Percentiles rank a stretch among this genome's conserved stretches.
Evolutionary conservation across 2,797 vertebrate genomes (phyloP).

Genomic region (Discoglossus pictus): DNA sequence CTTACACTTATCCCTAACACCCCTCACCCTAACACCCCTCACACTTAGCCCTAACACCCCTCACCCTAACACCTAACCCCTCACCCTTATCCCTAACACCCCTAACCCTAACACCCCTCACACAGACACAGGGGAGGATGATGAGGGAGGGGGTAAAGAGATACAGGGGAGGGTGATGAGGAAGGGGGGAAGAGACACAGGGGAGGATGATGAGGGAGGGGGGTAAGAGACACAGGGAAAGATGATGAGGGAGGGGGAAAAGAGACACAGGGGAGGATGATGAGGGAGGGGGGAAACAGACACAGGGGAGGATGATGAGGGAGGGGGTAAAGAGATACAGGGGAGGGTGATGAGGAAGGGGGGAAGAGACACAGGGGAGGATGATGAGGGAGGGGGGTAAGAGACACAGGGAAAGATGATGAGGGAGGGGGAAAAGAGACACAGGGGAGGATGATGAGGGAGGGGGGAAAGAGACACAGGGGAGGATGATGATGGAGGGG

Average conservation of each 20-base stretch:
- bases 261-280: not conserved
- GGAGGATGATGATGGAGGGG: not conserved
- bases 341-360: not conserved
- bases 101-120: no score
- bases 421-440: not conserved
- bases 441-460: not conserved
- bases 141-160: not conserved
- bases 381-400: not conserved
- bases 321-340: not conserved
- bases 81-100: no score
- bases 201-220: not conserved
- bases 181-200: not conserved
- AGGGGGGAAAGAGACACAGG: not conserved
- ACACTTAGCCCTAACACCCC: no score
- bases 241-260: not conserved
- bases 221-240: conserved; percentile 6
- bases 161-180: not conserved
- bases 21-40: no score
- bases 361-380: not conserved
- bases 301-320: not conserved
- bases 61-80: no score
- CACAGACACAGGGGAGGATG: no score
- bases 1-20: no score
- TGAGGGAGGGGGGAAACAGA: not conserved
- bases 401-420: not conserved